These are phyloP conservation scores for Agrilus cyanescens DNA, from an alignment of 2,888 invertebrate species.

Conservation along the genomic window DNA sequence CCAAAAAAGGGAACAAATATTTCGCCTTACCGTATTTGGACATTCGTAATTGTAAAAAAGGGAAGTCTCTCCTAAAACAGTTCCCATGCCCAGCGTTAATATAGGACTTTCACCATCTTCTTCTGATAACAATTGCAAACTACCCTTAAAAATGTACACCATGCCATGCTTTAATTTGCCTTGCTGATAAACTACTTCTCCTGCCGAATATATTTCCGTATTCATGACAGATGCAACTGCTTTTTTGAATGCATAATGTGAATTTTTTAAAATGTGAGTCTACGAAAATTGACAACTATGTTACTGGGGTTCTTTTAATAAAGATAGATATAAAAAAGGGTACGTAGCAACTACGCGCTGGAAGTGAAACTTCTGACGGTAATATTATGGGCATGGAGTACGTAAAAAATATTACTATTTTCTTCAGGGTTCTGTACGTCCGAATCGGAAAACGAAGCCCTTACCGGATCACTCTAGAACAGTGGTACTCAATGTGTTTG, in stretches of 20 bases:
- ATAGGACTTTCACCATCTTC: slow-evolving; percentile 19
- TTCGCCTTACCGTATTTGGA: too few species aligned
- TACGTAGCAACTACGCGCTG: too few species aligned
- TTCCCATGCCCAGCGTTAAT: slow-evolving; percentile 17
- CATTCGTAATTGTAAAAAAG: slow-evolving; percentile 10
- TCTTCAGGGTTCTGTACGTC: too few species aligned
- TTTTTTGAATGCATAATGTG: slow-evolving; percentile 15
- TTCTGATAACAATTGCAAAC: slow-evolving; percentile 18
- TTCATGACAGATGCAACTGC: slow-evolving; percentile 16
- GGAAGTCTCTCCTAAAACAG: slow-evolving; percentile 16
- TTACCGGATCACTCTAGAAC: too few species aligned
- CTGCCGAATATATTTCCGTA: slow-evolving; percentile 17
- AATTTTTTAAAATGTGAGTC: slow-evolving; percentile 14
- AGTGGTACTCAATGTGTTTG: too few species aligned
- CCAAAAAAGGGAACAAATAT: too few species aligned
- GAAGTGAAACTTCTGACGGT: too few species aligned
- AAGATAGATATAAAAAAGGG: too few species aligned
- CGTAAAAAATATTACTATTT: too few species aligned
- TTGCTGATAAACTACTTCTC: slow-evolving; percentile 16
- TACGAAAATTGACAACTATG: slow-evolving; percentile 4
- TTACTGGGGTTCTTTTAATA: too few species aligned
- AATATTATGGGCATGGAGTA: too few species aligned
- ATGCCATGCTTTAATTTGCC: slow-evolving; percentile 14
- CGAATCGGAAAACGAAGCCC: too few species aligned
- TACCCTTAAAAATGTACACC: slow-evolving; percentile 17